A percentile compares a stretch with the other conserved stretches of the same genome.
Evolutionary conservation across 2,797 vertebrate genomes (phyloP).

Genomic region (Gorsachius magnificus): DNA sequence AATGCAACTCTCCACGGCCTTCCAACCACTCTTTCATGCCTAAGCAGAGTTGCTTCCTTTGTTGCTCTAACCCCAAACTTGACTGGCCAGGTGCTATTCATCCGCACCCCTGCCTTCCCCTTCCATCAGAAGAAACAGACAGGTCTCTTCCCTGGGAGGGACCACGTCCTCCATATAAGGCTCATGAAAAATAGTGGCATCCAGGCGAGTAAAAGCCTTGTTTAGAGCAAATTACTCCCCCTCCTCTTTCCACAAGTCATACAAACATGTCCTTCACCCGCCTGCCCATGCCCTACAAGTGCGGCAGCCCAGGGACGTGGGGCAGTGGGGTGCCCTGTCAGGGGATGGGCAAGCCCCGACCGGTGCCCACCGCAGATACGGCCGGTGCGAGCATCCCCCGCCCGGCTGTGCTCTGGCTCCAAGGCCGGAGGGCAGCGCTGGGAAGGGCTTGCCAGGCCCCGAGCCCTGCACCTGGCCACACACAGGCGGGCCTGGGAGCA

Average conservation of each 20-base stretch:
- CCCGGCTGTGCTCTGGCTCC: not conserved
- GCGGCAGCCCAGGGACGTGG: fast-evolving
- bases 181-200: fast-evolving
- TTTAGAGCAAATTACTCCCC: not conserved
- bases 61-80: not conserved
- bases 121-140: fast-evolving
- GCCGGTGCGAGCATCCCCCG: fast-evolving
- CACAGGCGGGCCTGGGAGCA: not conserved
- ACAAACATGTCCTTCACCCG: fast-evolving
- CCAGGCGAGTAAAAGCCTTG: not conserved
- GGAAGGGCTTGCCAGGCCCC: not conserved
- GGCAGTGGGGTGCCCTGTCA: fast-evolving
- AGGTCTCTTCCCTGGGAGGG: not conserved
- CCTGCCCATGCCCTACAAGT: fast-evolving
- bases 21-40: not conserved
- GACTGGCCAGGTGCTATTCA: not conserved
- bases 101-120: not conserved
- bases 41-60: not conserved
- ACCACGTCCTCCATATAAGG: not conserved
- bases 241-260: fast-evolving
- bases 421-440: fast-evolving
- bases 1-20: not conserved
- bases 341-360: not conserved
- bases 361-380: not conserved
- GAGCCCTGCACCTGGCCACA: not conserved